Base-by-base conservation (phyloP, 2,797 vertebrate genomes). In the Hirundo rustica region DNA sequence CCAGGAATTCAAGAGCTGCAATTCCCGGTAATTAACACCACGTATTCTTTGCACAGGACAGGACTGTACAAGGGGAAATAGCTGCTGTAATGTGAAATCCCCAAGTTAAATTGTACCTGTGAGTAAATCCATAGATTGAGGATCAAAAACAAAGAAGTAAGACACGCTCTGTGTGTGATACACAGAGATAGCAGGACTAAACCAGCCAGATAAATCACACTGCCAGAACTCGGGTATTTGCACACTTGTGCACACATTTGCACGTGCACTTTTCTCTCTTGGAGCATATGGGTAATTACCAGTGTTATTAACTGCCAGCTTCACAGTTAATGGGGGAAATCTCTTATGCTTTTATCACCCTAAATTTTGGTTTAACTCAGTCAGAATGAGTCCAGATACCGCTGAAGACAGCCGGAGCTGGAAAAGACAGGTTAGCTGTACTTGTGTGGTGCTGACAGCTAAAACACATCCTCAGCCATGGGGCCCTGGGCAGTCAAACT, bases 1-100 rank as follows among this genome's bases (percentile, higher is more conserved):
- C 82, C 79, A 61, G 13, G 51, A 92, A 92, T 95, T 92, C 87
- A 93, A 85, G 62, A 93, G 66, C 65, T 80, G 53, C 75, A 93
- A 79, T 91, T 95, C 40, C 65, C 0, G 0, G 61, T 95, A 84
- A 94, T 97, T 96, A 96, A 92, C 74, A 81, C 58, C 66, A 44
- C 6, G 0, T 47, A 65, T 85, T 93, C 88, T 82, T 94, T 74
- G 89, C 53, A 77, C 5, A 71, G 57, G 57, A 86, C 64, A 68
- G 71, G 61, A 51, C 47, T 58, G 50, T 80, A 72, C 50, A 84
- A 86, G 57, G 47, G 62, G 44, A 92, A 93, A 61, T 64, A 85
- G 67, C 65, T 81, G 29, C 54, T 58, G 65, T 64, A 83, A 80
- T 0, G 3, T 81, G 81, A 91, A 94, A 92, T 80, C 83, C 66